Evolutionary conservation across 1,140 invertebrate genomes (phyloP).

Genomic region (Drosophila parvula): DNA sequence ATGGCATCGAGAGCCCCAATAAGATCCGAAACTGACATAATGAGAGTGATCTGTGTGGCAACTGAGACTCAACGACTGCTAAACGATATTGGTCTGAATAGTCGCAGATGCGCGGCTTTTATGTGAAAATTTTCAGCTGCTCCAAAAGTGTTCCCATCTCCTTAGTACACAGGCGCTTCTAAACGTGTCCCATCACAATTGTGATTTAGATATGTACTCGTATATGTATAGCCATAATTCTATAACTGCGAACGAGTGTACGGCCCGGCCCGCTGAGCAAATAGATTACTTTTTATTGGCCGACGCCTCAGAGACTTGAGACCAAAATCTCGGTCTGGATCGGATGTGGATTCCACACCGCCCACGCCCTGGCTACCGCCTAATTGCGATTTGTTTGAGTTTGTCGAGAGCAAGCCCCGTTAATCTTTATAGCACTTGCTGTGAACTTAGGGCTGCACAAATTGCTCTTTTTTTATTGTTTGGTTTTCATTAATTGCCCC

Average conservation of each 20-base stretch:
- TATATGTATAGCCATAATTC: constrained; percentile 25
- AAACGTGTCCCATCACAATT: constrained; percentile 18
- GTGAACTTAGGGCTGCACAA: constrained; percentile 23
- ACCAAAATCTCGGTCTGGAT: background rate
- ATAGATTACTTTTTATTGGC: constrained; percentile 38
- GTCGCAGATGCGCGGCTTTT: constrained; percentile 28
- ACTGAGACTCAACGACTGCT: constrained; percentile 5
- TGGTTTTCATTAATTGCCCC: constrained; percentile 17
- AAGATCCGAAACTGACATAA: constrained; percentile 72
- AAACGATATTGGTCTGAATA: constrained; percentile 20
- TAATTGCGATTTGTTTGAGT: constrained; percentile 35
- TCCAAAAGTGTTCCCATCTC: constrained; percentile 23
- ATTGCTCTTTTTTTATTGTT: constrained; percentile 3
- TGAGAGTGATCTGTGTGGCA: constrained; percentile 25
- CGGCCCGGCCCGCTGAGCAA: constrained; percentile 1
- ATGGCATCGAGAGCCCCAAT: constrained; percentile 61
- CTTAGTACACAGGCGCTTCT: constrained; percentile 1
- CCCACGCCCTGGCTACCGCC: constrained; percentile 34
- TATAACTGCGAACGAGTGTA: constrained; percentile 16
- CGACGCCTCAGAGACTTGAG: constrained; percentile 2
- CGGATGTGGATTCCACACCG: constrained; percentile 1
- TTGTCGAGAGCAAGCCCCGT: constrained; percentile 37
- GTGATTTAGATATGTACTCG: constrained; percentile 48
- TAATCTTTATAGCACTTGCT: constrained; percentile 43
- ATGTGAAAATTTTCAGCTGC: constrained; percentile 24